Conservation (phyloP, 2,113 vertebrate species). For the Xiphias gladius region DNA sequence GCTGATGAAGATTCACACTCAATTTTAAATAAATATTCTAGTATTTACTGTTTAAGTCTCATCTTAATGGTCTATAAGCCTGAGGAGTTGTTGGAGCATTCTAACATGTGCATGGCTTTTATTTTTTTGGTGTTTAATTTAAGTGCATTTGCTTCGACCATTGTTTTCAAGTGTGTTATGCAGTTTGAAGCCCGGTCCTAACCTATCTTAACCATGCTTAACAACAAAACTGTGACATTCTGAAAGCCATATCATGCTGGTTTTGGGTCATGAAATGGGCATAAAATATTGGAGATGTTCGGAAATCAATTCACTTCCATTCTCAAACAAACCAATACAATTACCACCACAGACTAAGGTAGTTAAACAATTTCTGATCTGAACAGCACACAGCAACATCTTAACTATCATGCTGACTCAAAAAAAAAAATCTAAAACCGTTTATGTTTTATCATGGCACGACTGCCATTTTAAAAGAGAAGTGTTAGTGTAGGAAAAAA, state of each 20-base stretch:
- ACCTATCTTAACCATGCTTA: too few species aligned
- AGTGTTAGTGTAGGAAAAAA: constrained; percentile 14
- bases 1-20: too few species aligned
- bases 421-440: constrained; percentile 12
- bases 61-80: too few species aligned
- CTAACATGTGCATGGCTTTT: too few species aligned
- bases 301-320: background rate
- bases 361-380: background rate
- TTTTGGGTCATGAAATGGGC: constrained; percentile 1
- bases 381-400: background rate
- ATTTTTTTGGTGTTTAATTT: too few species aligned
- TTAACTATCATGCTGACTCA: background rate
- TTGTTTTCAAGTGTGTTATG: too few species aligned
- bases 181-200: too few species aligned
- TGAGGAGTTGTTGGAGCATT: too few species aligned
- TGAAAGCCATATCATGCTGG: background rate
- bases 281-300: background rate
- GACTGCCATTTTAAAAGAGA: background rate
- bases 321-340: background rate
- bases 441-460: background rate
- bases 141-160: too few species aligned
- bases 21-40: background rate
- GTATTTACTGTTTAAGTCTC: background rate
- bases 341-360: background rate
- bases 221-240: background rate